A percentile compares a stretch with the other conserved stretches of the same genome.
phyloP scores from a whole-genome alignment of 2,888 invertebrate genomes.

The Drosophila longiperda region DNA sequence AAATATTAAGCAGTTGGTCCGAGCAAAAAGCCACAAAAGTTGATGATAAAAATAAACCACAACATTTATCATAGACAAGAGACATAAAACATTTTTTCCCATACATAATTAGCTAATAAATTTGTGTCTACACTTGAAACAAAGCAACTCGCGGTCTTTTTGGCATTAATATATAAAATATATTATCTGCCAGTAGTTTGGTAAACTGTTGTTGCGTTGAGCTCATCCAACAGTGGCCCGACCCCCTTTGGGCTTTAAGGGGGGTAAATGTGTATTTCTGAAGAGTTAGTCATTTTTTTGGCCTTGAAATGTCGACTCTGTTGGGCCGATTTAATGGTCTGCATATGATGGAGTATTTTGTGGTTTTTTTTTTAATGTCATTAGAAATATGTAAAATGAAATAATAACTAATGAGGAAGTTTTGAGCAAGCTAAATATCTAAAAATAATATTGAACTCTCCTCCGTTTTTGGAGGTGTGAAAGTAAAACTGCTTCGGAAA shows the following conservation, averaged over 20 bases:
- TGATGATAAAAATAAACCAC: conserved; percentile 23
- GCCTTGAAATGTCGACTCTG: conserved; percentile 56
- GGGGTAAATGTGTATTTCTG: not conserved
- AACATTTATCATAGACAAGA: conserved; percentile 38
- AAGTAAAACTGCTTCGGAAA: conserved; percentile 39
- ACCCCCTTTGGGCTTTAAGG: conserved; percentile 7
- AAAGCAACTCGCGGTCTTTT: conserved; percentile 44
- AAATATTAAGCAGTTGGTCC: not conserved
- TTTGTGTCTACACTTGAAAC: conserved; percentile 41
- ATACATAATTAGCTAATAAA: conserved; percentile 73
- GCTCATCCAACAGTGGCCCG: conserved; percentile 53
- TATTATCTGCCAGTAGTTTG: conserved; percentile 34
- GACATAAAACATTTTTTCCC: conserved; percentile 67
- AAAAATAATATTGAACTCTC: conserved; percentile 30
- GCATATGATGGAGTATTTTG: conserved; percentile 16
- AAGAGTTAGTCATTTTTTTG: conserved; percentile 24
- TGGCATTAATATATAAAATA: conserved; percentile 51
- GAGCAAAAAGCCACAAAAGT: conserved; percentile 15
- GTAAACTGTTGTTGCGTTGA: conserved; percentile 40
- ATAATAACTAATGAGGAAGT: conserved; percentile 57
- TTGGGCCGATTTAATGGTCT: conserved; percentile 48
- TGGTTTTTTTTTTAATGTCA: conserved; percentile 53
- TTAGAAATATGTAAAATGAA: conserved; percentile 16
- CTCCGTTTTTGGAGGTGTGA: conserved; percentile 18
- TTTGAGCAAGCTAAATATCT: conserved; percentile 6